A percentile compares a stretch with the other conserved stretches of the same genome.
phyloP scores from a whole-genome alignment of 2,113 vertebrate genomes.

The Seriola dumerili region DNA sequence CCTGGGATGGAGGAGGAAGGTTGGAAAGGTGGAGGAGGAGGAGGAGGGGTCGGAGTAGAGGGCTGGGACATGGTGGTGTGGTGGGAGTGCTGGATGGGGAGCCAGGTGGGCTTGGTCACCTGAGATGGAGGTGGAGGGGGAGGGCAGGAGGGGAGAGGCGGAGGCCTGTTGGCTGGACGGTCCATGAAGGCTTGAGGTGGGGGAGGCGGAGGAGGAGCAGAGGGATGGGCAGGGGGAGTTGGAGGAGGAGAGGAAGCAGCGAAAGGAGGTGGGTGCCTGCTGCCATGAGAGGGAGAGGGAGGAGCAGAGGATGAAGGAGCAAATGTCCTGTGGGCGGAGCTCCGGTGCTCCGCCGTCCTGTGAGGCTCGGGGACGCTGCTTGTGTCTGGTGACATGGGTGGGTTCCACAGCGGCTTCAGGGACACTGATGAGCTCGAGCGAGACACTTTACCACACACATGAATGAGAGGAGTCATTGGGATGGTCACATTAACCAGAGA shows the following conservation, averaged over 20 bases:
- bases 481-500: not conserved
- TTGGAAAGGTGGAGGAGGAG: slow-evolving; percentile 77
- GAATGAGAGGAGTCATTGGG: not conserved
- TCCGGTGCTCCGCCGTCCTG: slow-evolving; percentile 62
- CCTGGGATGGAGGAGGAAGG: slow-evolving; percentile 72
- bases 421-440: slow-evolving; percentile 83
- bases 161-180: slow-evolving; percentile 77
- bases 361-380: slow-evolving; percentile 54
- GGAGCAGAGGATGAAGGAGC: slow-evolving; percentile 76
- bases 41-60: slow-evolving; percentile 72
- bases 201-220: slow-evolving; percentile 63
- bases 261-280: slow-evolving; percentile 63
- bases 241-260: slow-evolving; percentile 62
- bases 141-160: slow-evolving; percentile 62
- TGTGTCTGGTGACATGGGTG: slow-evolving; percentile 69
- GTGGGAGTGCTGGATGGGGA: slow-evolving; percentile 78
- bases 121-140: slow-evolving; percentile 75
- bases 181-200: slow-evolving; percentile 77
- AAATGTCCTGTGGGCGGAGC: slow-evolving; percentile 60
- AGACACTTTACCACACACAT: slow-evolving; percentile 64
- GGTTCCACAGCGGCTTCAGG: slow-evolving; percentile 82
- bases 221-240: slow-evolving; percentile 55
- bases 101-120: slow-evolving; percentile 83
- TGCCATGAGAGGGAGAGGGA: slow-evolving; percentile 74
- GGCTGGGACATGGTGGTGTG: slow-evolving; percentile 60